Evolutionary conservation across 2,888 invertebrate species (phyloP).

Genomic region (Terebella lapidaria): DNA sequence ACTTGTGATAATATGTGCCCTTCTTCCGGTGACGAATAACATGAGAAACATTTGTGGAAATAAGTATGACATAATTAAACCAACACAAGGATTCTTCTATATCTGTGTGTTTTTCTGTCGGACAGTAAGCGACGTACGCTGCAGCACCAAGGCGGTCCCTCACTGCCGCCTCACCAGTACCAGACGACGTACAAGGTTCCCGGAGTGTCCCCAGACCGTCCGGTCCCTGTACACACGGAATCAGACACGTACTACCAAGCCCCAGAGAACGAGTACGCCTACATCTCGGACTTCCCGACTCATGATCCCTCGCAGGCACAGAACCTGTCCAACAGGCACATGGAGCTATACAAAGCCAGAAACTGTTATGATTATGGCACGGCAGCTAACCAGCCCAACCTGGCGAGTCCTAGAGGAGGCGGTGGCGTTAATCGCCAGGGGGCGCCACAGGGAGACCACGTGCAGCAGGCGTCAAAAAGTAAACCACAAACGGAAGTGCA

Average conservation of each 20-base stretch:
- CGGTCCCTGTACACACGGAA: background rate
- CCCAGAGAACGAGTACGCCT: background rate
- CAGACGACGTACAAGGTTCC: conserved; percentile 1
- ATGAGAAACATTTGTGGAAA: too few relatives aligned
- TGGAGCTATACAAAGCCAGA: background rate
- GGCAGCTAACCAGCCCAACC: background rate
- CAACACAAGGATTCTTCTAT: too few relatives aligned
- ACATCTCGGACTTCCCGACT: background rate
- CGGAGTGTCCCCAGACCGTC: background rate
- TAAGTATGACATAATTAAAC: too few relatives aligned
- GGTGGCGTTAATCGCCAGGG: background rate
- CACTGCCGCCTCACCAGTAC: conserved; percentile 4
- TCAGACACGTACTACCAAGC: background rate
- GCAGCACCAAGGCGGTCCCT: too few relatives aligned
- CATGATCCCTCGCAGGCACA: background rate
- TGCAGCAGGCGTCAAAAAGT: background rate
- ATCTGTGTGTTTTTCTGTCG: too few relatives aligned
- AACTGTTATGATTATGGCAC: background rate
- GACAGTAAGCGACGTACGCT: too few relatives aligned
- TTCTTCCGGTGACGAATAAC: too few relatives aligned
- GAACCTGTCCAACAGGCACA: background rate
- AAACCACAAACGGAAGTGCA: background rate
- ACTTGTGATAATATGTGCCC: too few relatives aligned
- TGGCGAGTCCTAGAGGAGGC: background rate
- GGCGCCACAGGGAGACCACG: background rate